Conservation (phyloP, 2,888 invertebrate species). For the Plusia festucae region DNA sequence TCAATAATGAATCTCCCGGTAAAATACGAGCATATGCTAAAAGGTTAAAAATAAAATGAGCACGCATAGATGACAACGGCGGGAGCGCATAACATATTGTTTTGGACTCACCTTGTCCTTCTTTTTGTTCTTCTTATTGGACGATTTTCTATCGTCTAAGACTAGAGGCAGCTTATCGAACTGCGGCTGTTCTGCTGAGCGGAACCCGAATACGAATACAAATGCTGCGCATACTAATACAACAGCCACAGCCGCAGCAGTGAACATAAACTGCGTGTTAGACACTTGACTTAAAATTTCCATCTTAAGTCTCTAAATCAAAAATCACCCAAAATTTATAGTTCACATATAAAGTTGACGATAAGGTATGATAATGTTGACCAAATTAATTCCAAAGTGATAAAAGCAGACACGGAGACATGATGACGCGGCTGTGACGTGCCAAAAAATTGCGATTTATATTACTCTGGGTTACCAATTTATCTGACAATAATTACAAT, state of each 20-base stretch:
- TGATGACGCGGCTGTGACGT: slow-evolving; percentile 93
- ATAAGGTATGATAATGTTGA: slow-evolving; percentile 85
- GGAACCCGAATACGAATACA: slow-evolving; percentile 94
- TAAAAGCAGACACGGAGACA: slow-evolving; percentile 89
- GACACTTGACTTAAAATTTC: slow-evolving; percentile 90
- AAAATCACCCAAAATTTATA: slow-evolving; percentile 73
- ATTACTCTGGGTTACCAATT: slow-evolving; percentile 62
- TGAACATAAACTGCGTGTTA: slow-evolving; percentile 88
- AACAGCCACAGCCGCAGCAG: slow-evolving; percentile 89
- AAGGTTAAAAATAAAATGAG: slow-evolving; percentile 88
- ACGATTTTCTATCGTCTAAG: slow-evolving; percentile 91
- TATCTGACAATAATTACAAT: neutral
- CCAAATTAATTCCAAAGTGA: slow-evolving; percentile 87
- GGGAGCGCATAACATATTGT: slow-evolving; percentile 65
- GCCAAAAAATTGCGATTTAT: slow-evolving; percentile 85
- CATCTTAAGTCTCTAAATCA: slow-evolving; percentile 83
- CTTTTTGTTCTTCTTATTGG: slow-evolving; percentile 91
- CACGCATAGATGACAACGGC: slow-evolving; percentile 72
- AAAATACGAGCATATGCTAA: slow-evolving; percentile 77
- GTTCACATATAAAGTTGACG: slow-evolving; percentile 85
- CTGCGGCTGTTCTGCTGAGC: slow-evolving; percentile 94
- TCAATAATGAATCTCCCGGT: slow-evolving; percentile 65
- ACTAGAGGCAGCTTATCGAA: slow-evolving; percentile 92
- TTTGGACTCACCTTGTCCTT: slow-evolving; percentile 91
- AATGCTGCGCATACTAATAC: slow-evolving; percentile 93